phyloP scores from a whole-genome alignment of 1,140 invertebrate species.

The Atopsyche davidsoni region DNA sequence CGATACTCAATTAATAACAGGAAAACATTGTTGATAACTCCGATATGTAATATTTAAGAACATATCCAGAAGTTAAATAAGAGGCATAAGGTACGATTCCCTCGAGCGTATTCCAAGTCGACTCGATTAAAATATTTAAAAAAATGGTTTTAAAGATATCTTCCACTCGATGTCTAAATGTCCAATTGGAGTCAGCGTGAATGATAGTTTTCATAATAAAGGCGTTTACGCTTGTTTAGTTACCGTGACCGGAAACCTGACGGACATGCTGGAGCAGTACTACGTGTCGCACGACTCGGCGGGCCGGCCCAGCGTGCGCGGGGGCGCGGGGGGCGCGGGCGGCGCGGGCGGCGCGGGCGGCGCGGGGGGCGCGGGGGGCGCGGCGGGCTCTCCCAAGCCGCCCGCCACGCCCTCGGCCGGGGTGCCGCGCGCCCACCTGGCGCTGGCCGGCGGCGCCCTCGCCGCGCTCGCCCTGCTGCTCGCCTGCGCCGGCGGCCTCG shows the following conservation, averaged over 20 bases:
- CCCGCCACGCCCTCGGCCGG: slow-evolving; percentile 32
- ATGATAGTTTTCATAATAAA: background rate
- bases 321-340: background rate
- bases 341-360: background rate
- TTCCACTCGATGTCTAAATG: too few species aligned
- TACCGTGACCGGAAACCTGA: slow-evolving; percentile 42
- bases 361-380: background rate
- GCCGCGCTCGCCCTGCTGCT: slow-evolving; percentile 64
- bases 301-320: slow-evolving; percentile 31
- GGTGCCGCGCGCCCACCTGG: slow-evolving; percentile 65
- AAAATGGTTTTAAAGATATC: too few species aligned
- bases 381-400: slow-evolving; percentile 15
- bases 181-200: too few species aligned
- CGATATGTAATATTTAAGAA: too few species aligned
- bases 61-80: too few species aligned
- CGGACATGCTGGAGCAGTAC: slow-evolving; percentile 43
- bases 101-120: too few species aligned
- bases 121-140: too few species aligned
- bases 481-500: slow-evolving; percentile 62
- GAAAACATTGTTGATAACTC: too few species aligned
- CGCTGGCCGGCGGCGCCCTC: slow-evolving; percentile 71
- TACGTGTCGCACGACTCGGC: slow-evolving; percentile 36
- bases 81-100: too few species aligned
- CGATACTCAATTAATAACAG: too few species aligned
- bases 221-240: slow-evolving; percentile 29